phyloP scores from a whole-genome alignment of 2,888 invertebrate genomes.

The Lycocerus yunnanus region DNA sequence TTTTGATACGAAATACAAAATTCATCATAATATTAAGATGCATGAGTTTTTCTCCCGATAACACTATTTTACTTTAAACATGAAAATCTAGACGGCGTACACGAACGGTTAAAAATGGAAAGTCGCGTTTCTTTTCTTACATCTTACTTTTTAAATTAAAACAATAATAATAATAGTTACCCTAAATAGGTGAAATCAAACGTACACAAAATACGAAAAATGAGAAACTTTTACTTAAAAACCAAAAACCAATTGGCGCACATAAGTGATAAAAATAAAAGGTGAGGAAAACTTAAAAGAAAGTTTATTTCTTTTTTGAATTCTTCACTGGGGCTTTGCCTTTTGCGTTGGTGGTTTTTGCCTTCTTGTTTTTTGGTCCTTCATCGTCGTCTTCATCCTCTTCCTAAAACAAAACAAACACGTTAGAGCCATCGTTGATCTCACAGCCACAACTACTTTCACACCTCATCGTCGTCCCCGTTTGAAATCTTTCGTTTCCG shows the following conservation, averaged over 20 bases:
- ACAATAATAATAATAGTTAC: slow-evolving; percentile 15
- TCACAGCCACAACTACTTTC: slow-evolving; percentile 24
- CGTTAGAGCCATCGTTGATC: slow-evolving; percentile 1
- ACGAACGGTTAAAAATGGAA: neutral
- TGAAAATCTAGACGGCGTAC: neutral
- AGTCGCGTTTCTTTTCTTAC: neutral
- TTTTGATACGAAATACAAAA: neutral
- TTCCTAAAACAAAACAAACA: slow-evolving; percentile 55
- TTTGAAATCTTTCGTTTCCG: slow-evolving; percentile 49
- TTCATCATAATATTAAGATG: neutral
- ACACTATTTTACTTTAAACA: neutral
- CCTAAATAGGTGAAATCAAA: slow-evolving; percentile 30
- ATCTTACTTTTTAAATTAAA: neutral
- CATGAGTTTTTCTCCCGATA: neutral
- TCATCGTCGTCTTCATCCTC: slow-evolving; percentile 76
- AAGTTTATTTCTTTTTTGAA: slow-evolving; percentile 39
- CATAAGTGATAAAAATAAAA: neutral
- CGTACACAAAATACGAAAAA: slow-evolving; percentile 36
- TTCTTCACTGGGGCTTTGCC: slow-evolving; percentile 67
- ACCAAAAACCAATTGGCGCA: slow-evolving; percentile 3
- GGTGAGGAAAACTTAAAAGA: slow-evolving; percentile 25
- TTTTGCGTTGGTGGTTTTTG: slow-evolving; percentile 73
- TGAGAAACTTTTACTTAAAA: slow-evolving; percentile 29
- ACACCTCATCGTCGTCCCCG: slow-evolving; percentile 45
- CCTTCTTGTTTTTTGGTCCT: slow-evolving; percentile 76